phyloP scores from a whole-genome alignment of 2,888 invertebrate genomes.

The Nemurella pictetii region DNA sequence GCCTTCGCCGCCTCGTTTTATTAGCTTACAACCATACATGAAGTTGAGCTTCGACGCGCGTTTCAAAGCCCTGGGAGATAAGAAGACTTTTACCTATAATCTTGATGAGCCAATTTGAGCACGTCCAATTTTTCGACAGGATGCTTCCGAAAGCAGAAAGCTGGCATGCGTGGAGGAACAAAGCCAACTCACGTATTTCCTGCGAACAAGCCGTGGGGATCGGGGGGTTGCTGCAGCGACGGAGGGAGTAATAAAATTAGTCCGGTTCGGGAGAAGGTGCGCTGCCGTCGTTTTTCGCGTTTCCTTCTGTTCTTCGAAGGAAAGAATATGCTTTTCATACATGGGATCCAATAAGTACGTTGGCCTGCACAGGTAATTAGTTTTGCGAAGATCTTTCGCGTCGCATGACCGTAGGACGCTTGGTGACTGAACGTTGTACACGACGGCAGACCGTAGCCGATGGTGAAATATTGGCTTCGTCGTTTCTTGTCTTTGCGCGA shows the following conservation, averaged over 20 bases:
- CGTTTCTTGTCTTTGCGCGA: neutral
- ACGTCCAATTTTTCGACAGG: slow-evolving; percentile 16
- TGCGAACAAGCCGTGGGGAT: neutral
- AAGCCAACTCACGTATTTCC: neutral
- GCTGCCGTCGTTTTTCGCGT: neutral
- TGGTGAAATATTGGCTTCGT: neutral
- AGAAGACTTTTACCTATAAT: slow-evolving; percentile 7
- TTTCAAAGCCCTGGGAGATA: neutral
- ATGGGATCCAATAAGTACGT: neutral
- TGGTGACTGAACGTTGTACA: neutral
- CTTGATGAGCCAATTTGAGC: slow-evolving; percentile 5
- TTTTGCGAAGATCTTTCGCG: neutral
- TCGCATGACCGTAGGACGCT: neutral
- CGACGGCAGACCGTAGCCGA: neutral
- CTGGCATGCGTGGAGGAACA: neutral
- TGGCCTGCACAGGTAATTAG: neutral
- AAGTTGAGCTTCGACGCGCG: neutral
- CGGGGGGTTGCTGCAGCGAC: neutral
- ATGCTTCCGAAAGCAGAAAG: neutral
- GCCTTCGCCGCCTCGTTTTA: slow-evolving; percentile 29
- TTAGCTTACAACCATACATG: slow-evolving; percentile 19
- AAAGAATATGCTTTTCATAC: neutral
- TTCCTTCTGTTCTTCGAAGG: neutral
- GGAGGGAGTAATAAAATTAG: neutral
- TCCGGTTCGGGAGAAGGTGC: too few species aligned